Evolutionary conservation across 2,113 vertebrate species (phyloP).

Genomic region (Panurus biarmicus): DNA sequence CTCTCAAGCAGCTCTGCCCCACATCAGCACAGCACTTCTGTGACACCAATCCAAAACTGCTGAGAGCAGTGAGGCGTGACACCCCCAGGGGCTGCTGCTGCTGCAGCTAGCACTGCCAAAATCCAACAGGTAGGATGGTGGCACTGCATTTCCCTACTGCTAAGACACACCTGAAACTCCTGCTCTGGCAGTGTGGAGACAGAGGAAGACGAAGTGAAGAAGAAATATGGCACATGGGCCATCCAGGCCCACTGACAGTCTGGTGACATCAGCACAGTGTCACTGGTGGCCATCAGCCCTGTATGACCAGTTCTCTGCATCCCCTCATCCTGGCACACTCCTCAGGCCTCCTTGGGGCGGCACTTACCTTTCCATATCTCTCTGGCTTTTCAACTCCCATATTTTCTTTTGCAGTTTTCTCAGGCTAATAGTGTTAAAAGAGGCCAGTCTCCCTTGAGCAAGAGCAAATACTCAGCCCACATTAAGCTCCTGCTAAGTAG

Average conservation of each 20-base stretch:
- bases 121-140: neutral
- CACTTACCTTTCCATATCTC: neutral
- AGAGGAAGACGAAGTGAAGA: neutral
- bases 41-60: neutral
- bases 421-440: neutral
- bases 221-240: neutral
- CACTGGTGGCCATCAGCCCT: neutral
- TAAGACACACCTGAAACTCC: neutral
- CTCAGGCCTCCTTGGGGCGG: neutral
- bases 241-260: neutral
- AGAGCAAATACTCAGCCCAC: neutral
- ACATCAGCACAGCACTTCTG: neutral
- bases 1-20: neutral
- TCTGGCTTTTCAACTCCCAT: neutral
- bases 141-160: neutral
- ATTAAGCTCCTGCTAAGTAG: neutral
- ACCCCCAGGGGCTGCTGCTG: neutral
- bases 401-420: neutral
- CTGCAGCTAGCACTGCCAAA: neutral
- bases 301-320: neutral
- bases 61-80: accelerated
- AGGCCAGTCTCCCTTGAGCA: neutral
- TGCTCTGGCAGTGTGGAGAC: neutral
- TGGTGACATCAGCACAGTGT: accelerated
- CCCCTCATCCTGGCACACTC: neutral